These are phyloP conservation scores for Xestia c-nigrum DNA, from an alignment of 2,888 invertebrate genomes.

Conservation along the genomic window DNA sequence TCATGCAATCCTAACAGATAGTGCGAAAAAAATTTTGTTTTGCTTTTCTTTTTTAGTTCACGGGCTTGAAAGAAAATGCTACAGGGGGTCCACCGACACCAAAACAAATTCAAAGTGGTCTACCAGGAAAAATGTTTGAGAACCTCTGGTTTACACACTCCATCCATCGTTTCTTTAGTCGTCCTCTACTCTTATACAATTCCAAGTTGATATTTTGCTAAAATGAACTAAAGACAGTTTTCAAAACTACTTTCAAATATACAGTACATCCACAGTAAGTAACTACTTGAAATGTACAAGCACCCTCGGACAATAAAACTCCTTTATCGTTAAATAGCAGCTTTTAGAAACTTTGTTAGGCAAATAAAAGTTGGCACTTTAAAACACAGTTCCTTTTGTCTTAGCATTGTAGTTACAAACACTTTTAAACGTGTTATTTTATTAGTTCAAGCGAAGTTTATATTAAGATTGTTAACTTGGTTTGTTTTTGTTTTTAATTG, in stretches of 20 bases:
- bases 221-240: slow-evolving; percentile 5
- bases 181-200: too few species aligned
- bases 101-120: too few species aligned
- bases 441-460: slow-evolving; percentile 50
- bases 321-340: slow-evolving; percentile 66
- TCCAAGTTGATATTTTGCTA: not conserved
- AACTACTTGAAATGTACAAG: slow-evolving; percentile 53
- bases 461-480: slow-evolving; percentile 40
- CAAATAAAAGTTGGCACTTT: slow-evolving; percentile 67
- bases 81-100: too few species aligned
- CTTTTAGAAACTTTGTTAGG: slow-evolving; percentile 67
- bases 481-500: slow-evolving; percentile 39
- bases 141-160: too few species aligned
- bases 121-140: too few species aligned
- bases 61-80: too few species aligned
- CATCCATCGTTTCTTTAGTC: too few species aligned
- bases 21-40: too few species aligned
- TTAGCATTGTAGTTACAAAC: slow-evolving; percentile 56
- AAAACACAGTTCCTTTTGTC: slow-evolving; percentile 63
- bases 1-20: too few species aligned
- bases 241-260: slow-evolving; percentile 40
- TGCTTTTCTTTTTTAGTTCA: too few species aligned
- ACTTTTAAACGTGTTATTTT: slow-evolving; percentile 55
- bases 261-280: slow-evolving; percentile 26
- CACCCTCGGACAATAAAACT: slow-evolving; percentile 60